A percentile compares a stretch with the other conserved stretches of the same genome.
phyloP scores from a whole-genome alignment of 2,888 invertebrate genomes.

The Ornithoptera alexandrae region DNA sequence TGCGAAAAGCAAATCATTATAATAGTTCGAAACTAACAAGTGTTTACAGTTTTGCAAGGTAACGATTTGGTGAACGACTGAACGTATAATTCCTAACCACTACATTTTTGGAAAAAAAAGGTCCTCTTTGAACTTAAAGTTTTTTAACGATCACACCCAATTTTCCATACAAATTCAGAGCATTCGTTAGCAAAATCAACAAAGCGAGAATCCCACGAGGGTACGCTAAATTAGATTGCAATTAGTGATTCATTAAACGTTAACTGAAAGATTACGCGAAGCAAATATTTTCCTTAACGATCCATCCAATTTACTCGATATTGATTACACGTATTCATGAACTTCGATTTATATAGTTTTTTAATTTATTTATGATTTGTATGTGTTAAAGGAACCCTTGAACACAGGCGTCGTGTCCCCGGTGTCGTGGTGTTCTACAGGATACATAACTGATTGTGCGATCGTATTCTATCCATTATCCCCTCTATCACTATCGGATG shows the following conservation, averaged over 20 bases:
- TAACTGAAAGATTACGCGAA: not conserved
- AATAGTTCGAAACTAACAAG: too few relatives aligned
- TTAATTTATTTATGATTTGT: not conserved
- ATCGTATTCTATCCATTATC: too few relatives aligned
- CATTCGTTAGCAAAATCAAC: slow-evolving; percentile 1
- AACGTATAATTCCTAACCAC: too few relatives aligned
- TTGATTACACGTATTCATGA: not conserved
- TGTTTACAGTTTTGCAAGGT: too few relatives aligned
- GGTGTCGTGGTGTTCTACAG: too few relatives aligned
- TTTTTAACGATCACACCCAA: not conserved
- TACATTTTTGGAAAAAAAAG: not conserved
- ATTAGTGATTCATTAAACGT: slow-evolving; percentile 5
- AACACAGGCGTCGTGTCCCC: too few relatives aligned
- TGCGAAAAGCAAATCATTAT: too few relatives aligned
- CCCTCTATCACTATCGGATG: too few relatives aligned
- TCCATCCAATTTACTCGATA: not conserved
- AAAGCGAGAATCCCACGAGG: not conserved
- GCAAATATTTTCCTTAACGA: slow-evolving; percentile 4
- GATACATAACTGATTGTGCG: too few relatives aligned
- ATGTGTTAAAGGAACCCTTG: too few relatives aligned
- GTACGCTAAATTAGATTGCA: slow-evolving; percentile 1
- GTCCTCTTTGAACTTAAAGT: not conserved
- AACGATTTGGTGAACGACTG: too few relatives aligned
- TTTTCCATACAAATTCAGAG: not conserved
- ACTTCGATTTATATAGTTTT: not conserved